Evolutionary conservation across 2,888 invertebrate species (phyloP), one percentile per base, ranked within the genome.

Genomic region (Ophion ventricosus): DNA sequence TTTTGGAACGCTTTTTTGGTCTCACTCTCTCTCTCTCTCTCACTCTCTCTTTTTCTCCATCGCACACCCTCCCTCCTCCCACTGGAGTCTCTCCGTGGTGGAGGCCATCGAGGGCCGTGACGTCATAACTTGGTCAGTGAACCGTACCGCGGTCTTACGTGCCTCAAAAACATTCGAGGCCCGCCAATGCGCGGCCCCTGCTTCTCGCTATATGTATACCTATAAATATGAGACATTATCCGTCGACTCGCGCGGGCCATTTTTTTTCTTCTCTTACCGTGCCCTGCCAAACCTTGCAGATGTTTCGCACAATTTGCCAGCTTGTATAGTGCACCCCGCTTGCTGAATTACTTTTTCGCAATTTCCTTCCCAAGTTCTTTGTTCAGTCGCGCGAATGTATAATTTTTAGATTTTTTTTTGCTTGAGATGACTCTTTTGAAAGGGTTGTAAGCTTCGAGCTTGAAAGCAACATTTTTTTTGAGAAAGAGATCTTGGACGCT

Each of bases 51-150:
- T 14, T 63, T 29, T 63, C 26, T 43, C 67, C 29, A 35, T 82
- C 73, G 80, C 84, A 67, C 74, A 75, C 63, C 23, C 59, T 59
- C 57, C 23, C 57, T 40, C 59, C 35, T n/a, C 57, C 40, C 17
- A 57, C 35, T 23, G 57, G 85, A 84, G 85, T 43, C 63, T 87
- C 87, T 88, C 87, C 67, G 83, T 78, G 81, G 82, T 76, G 83
- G 82, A 78, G 83, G 66, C 81, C 77, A 82, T 76, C 79, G 69
- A 74, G 17, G 23, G 85, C 75, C 74, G 87, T 91, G 91, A 91
- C 91, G 91, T 91, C 91, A 91, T 92, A 92, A 91, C 90, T 92
- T 91, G 91, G 91, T 92, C 91, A 92, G 90, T 91, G 91, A 92
- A 91, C 91, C 91, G 88, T 82, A 67, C 82, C 83, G 85, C 10